These are phyloP conservation scores for Habroteleia sp. DNA, from an alignment of 2,888 invertebrate species.

Conservation along the genomic window DNA sequence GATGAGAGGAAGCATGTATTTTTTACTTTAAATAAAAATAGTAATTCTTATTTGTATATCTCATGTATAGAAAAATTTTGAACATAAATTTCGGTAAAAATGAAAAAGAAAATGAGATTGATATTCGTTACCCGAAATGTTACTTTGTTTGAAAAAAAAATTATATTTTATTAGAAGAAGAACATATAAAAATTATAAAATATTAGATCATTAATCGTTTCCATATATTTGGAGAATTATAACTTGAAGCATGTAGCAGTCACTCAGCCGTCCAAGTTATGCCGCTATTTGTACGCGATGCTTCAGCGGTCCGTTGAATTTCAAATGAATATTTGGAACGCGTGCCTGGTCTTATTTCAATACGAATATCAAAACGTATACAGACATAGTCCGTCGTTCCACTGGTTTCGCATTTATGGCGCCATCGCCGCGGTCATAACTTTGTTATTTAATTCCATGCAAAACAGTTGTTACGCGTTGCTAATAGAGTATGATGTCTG, in stretches of 20 bases:
- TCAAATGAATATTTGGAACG: conserved; percentile 59
- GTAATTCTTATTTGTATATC: too few species aligned
- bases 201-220: conserved; percentile 61
- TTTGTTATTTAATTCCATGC: conserved; percentile 46
- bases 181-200: too few species aligned
- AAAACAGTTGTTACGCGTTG: conserved; percentile 31
- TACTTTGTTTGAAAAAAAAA: too few species aligned
- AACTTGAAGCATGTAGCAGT: conserved; percentile 48
- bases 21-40: too few species aligned
- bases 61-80: too few species aligned
- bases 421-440: conserved; percentile 36
- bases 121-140: too few species aligned
- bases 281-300: conserved; percentile 39
- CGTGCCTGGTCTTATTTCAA: conserved; percentile 50
- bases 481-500: conserved; percentile 36
- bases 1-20: too few species aligned
- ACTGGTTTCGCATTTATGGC: conserved; percentile 36
- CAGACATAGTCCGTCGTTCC: conserved; percentile 1
- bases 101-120: too few species aligned
- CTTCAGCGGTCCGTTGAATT: conserved; percentile 53
- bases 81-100: too few species aligned
- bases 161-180: too few species aligned
- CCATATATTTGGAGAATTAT: conserved; percentile 55
- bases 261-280: conserved; percentile 27
- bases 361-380: conserved; percentile 50